Percentiles rank a stretch among this genome's conserved stretches.
phyloP scores from a whole-genome alignment of 2,888 invertebrate species.

The Machimus atricapillus region DNA sequence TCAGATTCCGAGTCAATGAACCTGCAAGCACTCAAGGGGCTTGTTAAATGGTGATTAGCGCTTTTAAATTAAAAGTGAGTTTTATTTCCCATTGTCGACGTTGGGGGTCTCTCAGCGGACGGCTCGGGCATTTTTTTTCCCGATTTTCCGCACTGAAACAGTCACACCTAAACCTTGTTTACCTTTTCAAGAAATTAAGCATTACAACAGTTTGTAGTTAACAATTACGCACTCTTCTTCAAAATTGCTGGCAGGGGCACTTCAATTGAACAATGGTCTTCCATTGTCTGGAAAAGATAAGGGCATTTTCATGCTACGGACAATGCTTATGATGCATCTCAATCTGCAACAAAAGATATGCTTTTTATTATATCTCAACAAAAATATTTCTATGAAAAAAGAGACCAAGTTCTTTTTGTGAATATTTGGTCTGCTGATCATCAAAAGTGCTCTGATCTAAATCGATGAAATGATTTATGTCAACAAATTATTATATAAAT shows the following conservation, averaged over 20 bases:
- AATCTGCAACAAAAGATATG: neutral
- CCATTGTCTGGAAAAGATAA: neutral
- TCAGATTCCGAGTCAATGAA: constrained; percentile 29
- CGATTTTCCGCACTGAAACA: neutral
- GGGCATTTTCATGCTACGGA: neutral
- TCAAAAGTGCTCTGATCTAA: no score
- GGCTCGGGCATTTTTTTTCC: neutral
- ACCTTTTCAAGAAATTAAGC: neutral
- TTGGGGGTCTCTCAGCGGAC: neutral
- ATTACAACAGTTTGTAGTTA: neutral
- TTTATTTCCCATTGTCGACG: constrained; percentile 12
- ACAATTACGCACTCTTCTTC: neutral
- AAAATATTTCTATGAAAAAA: neutral
- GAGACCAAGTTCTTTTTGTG: neutral
- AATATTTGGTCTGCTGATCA: neutral
- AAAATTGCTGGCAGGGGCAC: neutral
- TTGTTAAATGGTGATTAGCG: constrained; percentile 8
- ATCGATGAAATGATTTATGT: no score
- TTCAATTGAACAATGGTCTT: neutral
- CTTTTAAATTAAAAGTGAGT: constrained; percentile 21
- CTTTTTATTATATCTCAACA: neutral
- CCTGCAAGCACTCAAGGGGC: neutral
- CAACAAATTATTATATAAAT: no score
- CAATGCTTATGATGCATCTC: neutral
- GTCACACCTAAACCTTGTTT: neutral